These are phyloP conservation scores for Picathartes gymnocephalus DNA, from an alignment of 2,113 vertebrate species.

Conservation along the genomic window DNA sequence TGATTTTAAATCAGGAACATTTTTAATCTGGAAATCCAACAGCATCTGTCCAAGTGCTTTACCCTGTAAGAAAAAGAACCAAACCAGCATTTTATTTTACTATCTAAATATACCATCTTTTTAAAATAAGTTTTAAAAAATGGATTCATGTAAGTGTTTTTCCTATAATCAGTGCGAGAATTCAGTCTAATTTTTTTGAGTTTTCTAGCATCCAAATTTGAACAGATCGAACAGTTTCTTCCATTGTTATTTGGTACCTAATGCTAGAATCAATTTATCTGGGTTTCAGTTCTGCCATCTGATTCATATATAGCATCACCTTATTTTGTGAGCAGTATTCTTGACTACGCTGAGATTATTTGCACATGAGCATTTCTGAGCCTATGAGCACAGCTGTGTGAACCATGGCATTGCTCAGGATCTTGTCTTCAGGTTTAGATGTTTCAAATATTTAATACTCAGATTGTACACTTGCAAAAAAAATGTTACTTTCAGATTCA, in stretches of 20 bases:
- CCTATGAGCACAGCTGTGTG: not conserved
- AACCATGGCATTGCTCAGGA: not conserved
- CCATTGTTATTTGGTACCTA: not conserved
- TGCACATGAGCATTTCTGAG: not conserved
- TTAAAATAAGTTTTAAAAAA: not conserved
- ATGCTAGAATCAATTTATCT: not conserved
- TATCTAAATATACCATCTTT: not conserved
- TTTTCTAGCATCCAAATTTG: not conserved
- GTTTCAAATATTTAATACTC: not conserved
- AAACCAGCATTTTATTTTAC: not conserved
- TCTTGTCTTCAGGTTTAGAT: not conserved
- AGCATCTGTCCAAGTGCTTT: conserved; percentile 89
- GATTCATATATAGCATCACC: not conserved
- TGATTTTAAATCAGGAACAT: conserved; percentile 84
- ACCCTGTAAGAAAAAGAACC: conserved; percentile 70
- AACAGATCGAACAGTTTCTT: not conserved
- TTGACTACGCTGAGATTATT: not conserved
- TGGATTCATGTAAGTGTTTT: not conserved
- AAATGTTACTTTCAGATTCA: not conserved
- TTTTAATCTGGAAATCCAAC: conserved; percentile 80
- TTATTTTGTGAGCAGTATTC: not conserved
- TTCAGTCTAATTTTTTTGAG: not conserved
- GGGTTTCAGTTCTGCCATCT: not conserved
- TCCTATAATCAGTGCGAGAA: not conserved
- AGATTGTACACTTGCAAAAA: not conserved